A percentile compares a stretch with the other conserved stretches of the same genome.
phyloP scores from a whole-genome alignment of 2,113 vertebrate species.

The Xenotilapia caudafasciata region DNA sequence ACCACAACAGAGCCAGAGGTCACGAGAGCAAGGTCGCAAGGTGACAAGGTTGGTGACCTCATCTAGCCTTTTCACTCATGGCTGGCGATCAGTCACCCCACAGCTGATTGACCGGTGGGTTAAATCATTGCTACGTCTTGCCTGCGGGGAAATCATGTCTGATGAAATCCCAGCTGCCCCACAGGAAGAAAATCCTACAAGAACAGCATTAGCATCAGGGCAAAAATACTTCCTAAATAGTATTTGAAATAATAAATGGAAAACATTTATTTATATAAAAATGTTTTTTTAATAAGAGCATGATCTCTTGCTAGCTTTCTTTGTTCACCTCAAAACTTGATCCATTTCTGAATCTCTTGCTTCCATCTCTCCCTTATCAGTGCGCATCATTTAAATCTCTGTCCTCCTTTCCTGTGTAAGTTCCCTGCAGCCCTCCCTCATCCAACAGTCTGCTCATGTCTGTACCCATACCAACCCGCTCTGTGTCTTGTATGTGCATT shows the following conservation, averaged over 20 bases:
- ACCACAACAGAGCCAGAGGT: slow-evolving; percentile 17
- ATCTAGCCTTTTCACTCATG: slow-evolving; percentile 29
- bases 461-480: not conserved
- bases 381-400: not conserved
- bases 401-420: not conserved
- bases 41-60: slow-evolving; percentile 17
- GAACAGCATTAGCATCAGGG: not conserved
- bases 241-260: not conserved
- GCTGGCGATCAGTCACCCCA: slow-evolving; percentile 34
- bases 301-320: not conserved
- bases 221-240: not conserved
- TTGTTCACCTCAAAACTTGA: not conserved
- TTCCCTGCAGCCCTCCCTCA: not conserved
- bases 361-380: not conserved
- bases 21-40: slow-evolving; percentile 18
- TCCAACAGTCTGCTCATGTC: not conserved
- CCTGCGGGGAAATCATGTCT: slow-evolving; percentile 40
- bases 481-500: not conserved
- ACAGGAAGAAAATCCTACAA: not conserved
- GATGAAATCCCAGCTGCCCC: slow-evolving; percentile 22
- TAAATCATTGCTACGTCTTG: slow-evolving; percentile 25
- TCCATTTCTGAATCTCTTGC: not conserved
- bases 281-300: not conserved
- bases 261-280: not conserved
- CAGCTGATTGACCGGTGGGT: slow-evolving; percentile 27